Evolutionary conservation across 2,113 vertebrate species (phyloP).

Genomic region (Thamnophis sirtalis): DNA sequence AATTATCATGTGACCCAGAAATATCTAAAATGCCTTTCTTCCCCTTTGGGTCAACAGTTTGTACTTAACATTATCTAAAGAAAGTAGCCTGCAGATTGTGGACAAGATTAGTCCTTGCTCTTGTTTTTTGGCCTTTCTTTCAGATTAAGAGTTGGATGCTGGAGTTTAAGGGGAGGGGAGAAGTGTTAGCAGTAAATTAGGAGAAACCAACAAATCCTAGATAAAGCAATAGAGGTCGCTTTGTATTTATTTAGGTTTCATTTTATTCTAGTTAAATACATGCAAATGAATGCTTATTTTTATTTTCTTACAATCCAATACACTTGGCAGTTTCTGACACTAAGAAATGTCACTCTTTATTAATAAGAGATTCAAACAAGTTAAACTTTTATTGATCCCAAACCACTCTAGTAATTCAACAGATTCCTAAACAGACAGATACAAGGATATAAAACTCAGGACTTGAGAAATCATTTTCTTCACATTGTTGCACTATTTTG

Average conservation of each 20-base stretch:
- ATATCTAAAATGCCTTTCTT: slow-evolving; percentile 70
- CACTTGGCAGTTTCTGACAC: not conserved
- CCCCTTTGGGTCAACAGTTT: slow-evolving; percentile 71
- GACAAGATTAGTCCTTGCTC: slow-evolving; percentile 62
- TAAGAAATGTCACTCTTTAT: not conserved
- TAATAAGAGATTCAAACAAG: not conserved
- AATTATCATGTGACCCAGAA: slow-evolving; percentile 71
- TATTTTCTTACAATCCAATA: not conserved
- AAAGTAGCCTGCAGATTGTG: slow-evolving; percentile 58
- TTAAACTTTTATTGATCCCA: not conserved
- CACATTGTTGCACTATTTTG: not conserved
- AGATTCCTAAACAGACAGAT: not conserved
- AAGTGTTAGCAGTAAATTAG: slow-evolving; percentile 51
- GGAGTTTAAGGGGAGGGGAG: not conserved
- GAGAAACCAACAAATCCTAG: slow-evolving; percentile 34
- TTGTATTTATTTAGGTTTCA: not conserved
- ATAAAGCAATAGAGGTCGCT: slow-evolving; percentile 34
- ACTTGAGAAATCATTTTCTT: not conserved
- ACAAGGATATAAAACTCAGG: not conserved
- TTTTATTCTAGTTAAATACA: not conserved
- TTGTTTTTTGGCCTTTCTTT: slow-evolving; percentile 46
- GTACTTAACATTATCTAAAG: slow-evolving; percentile 59
- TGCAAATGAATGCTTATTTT: not conserved
- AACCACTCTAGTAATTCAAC: not conserved
- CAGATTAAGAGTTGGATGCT: slow-evolving; percentile 28